These are phyloP conservation scores for Junonia oenone DNA, from an alignment of 2,888 invertebrate species.

Conservation along the genomic window DNA sequence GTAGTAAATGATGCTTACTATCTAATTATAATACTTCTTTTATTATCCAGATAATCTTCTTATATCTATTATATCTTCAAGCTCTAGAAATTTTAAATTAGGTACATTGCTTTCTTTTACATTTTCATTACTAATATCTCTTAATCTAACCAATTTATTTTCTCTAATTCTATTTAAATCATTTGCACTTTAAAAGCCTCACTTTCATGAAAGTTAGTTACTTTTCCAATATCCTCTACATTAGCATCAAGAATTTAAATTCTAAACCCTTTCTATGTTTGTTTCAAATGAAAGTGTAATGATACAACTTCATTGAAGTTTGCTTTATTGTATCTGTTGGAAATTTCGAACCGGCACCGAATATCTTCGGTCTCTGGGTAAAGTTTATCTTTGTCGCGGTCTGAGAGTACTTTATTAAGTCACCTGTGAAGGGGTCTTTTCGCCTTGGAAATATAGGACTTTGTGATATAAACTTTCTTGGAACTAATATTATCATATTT, in stretches of 20 bases:
- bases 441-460: not conserved
- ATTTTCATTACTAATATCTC: too few relatives aligned
- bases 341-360: constrained; percentile 25
- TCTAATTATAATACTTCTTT: too few relatives aligned
- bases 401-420: constrained; percentile 29
- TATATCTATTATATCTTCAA: too few relatives aligned
- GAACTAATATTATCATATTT: not conserved
- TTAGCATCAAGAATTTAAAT: not conserved
- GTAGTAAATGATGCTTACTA: too few relatives aligned
- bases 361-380: constrained; percentile 29
- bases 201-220: too few relatives aligned
- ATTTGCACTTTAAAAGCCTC: too few relatives aligned
- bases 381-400: constrained; percentile 32
- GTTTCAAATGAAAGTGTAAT: not conserved
- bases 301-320: constrained; percentile 13
- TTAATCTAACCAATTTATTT: too few relatives aligned
- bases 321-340: constrained; percentile 19
- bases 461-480: not conserved
- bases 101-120: too few relatives aligned
- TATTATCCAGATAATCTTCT: too few relatives aligned
- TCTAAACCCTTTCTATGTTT: not conserved
- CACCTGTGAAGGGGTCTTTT: constrained; percentile 18
- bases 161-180: too few relatives aligned
- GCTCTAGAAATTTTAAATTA: too few relatives aligned
- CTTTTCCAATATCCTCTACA: too few relatives aligned